Conservation (phyloP, 2,888 invertebrate species). For the Ommatoiulus sabulosus region DNA sequence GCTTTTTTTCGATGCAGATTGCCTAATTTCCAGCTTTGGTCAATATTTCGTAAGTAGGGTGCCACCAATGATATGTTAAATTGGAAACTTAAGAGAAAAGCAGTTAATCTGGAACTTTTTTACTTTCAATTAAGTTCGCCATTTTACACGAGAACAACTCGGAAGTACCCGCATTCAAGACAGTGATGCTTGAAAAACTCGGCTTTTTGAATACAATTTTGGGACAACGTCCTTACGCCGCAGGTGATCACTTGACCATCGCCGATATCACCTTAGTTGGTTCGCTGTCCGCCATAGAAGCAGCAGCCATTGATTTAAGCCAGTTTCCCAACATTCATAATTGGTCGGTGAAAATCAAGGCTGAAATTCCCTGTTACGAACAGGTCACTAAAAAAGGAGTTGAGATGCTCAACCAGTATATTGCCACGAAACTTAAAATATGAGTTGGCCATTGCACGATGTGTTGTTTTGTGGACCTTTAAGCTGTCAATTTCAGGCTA, state of each 20-base stretch:
- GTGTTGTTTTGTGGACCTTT: too few relatives aligned
- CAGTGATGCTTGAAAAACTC: not conserved
- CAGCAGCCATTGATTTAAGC: not conserved
- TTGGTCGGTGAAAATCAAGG: not conserved
- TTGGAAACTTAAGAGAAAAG: not conserved
- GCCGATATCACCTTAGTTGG: slow-evolving; percentile 20
- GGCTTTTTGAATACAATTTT: slow-evolving; percentile 10
- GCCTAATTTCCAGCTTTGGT: not conserved
- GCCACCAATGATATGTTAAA: too few relatives aligned
- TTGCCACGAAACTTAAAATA: not conserved
- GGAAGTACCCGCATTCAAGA: not conserved
- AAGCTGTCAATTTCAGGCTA: too few relatives aligned
- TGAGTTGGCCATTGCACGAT: not conserved
- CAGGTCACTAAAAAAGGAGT: not conserved
- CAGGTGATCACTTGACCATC: slow-evolving; percentile 50
- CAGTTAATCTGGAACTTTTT: too few relatives aligned
- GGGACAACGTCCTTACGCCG: not conserved
- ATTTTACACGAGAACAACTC: not conserved
- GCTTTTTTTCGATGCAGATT: slow-evolving; percentile 38
- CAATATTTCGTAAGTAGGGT: not conserved
- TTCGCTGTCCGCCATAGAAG: not conserved
- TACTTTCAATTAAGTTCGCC: not conserved
- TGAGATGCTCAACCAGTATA: not conserved
- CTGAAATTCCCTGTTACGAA: slow-evolving; percentile 50
- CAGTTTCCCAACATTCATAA: not conserved